Evolutionary conservation across 2,797 vertebrate genomes (phyloP).

Genomic region (Tympanoctomys barrerae): DNA sequence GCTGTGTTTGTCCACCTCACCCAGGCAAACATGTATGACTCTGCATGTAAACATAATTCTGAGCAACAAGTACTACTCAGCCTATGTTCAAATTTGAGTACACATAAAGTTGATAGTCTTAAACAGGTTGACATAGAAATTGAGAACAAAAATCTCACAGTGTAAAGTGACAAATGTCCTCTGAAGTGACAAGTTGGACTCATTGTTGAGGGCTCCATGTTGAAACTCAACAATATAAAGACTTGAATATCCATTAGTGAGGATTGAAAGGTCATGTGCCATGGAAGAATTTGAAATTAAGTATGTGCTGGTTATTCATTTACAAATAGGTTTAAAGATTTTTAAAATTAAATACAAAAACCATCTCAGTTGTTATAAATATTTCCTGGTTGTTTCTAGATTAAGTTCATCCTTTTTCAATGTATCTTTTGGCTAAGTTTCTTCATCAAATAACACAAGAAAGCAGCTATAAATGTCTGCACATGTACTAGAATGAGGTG

Average conservation of each 20-base stretch:
- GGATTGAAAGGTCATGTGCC: neutral
- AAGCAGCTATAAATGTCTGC: slow-evolving; percentile 59
- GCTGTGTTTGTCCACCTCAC: neutral
- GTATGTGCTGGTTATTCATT: neutral
- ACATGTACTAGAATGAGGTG: slow-evolving; percentile 56
- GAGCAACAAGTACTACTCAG: neutral
- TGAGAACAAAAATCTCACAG: neutral
- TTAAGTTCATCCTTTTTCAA: slow-evolving; percentile 4
- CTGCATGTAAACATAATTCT: neutral
- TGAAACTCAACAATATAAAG: neutral
- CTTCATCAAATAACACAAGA: slow-evolving; percentile 59
- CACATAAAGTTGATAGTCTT: neutral
- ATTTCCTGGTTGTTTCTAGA: neutral
- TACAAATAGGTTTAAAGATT: slow-evolving; percentile 17
- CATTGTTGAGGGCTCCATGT: neutral
- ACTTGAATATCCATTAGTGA: neutral
- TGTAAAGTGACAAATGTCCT: neutral
- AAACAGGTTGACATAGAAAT: neutral
- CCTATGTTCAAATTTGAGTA: neutral
- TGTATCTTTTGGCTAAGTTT: neutral
- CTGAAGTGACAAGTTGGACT: neutral
- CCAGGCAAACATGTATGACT: neutral
- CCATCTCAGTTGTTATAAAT: neutral
- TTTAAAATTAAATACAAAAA: slow-evolving; percentile 34
- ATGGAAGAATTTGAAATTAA: neutral